Evolutionary conservation across 2,797 vertebrate species (phyloP), one percentile per base, ranked within the genome.

Genomic region (Pempheris klunzingeri): DNA sequence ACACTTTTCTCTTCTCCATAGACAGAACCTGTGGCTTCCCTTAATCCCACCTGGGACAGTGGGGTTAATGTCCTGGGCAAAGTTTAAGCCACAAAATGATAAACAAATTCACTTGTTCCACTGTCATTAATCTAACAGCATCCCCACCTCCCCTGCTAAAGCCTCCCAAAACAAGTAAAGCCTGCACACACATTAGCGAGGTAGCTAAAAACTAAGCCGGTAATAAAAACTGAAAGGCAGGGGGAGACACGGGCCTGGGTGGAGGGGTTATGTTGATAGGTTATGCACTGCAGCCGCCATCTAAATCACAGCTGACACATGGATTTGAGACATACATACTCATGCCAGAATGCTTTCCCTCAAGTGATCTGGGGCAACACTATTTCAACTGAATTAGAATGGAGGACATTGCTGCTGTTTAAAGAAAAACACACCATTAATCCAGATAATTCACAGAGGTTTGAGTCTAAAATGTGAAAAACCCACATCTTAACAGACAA

Each of bases 91-190:
- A 44, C 50, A 55, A 57, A 71, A 59, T 12, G n/a, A 53, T 53
- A 63, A 78, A 80, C n/a, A 36, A 57, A 77, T 54, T 60, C 10
- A 30, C 50, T 69, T 44, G 44, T 65, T 84, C 49, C 63, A 62
- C 32, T 62, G 57, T 66, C 63, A 87, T 83, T 77, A 85, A 87
- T 85, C 67, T 24, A 81, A 91, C 26, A 85, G 44, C 61, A 69
- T 61, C 75, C 44, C 43, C n/a, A 17, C 38, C 39, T 47, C 39
- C 39, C 3, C 5, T 52, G 24, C 49, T 28, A 52, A 64, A 72
- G 60, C 36, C 67, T 64, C 34, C 38, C 17, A 66, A 74, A 74
- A 83, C 66, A 71, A 78, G 49, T 26, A 53, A 26, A 49, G 43
- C 24, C 47, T 53, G 64, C 71, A 63, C 62, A 71, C 9, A 46